phyloP scores from a whole-genome alignment of 2,113 vertebrate species.

The Chaetodon auriga region DNA sequence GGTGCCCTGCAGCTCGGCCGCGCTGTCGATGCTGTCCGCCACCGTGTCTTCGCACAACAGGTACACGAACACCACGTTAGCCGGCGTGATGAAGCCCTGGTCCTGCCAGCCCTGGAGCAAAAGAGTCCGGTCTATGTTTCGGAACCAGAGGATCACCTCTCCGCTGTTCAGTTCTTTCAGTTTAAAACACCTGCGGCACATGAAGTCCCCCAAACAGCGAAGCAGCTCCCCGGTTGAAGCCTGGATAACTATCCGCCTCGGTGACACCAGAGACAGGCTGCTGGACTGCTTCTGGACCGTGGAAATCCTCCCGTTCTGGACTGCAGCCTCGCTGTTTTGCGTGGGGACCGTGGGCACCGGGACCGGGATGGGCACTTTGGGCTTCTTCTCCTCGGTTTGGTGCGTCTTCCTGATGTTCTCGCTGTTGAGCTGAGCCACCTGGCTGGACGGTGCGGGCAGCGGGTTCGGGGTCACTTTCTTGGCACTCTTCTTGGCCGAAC shows the following conservation, averaged over 20 bases:
- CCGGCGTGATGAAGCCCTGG: constrained; percentile 96
- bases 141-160: constrained; percentile 96
- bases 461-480: constrained; percentile 94
- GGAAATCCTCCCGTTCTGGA: constrained; percentile 69
- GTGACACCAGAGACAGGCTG: constrained; percentile 85
- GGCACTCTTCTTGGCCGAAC: constrained; percentile 91
- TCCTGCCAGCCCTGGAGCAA: constrained; percentile 99
- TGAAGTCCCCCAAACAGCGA: constrained; percentile 94
- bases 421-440: constrained; percentile 82
- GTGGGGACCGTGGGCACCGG: constrained; percentile 85
- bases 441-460: constrained; percentile 47
- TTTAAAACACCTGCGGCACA: constrained; percentile 94
- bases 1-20: constrained; percentile 91
- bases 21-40: constrained; percentile 87
- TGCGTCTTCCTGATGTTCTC: constrained; percentile 79
- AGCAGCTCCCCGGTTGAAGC: constrained; percentile 97
- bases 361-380: constrained; percentile 86
- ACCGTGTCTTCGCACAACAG: constrained; percentile 93
- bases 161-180: constrained; percentile 92
- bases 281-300: constrained; percentile 81
- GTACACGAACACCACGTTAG: constrained; percentile 97
- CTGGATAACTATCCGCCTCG: constrained; percentile 92
- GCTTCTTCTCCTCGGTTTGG: constrained; percentile 75
- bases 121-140: constrained; percentile 96
- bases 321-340: constrained; percentile 38